Evolutionary conservation across 2,797 vertebrate species (phyloP), one percentile per base, ranked within the genome.

Genomic region (Mallotus villosus): DNA sequence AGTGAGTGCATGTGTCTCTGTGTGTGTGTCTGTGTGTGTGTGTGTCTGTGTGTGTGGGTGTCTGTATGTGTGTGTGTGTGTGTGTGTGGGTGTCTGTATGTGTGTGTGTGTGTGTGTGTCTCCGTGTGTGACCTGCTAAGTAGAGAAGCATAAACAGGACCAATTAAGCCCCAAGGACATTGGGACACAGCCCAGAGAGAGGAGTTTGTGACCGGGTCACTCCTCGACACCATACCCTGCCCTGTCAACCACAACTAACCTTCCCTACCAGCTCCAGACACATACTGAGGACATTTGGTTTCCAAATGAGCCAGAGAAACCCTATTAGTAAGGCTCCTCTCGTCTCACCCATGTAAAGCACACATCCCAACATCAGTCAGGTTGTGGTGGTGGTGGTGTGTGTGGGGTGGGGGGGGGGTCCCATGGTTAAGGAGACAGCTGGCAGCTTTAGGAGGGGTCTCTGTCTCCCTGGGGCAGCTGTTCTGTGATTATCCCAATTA

Each of bases 401-500:
- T 37, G 62, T 34, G 22, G 1, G 32, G 21, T 17, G 29, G 62
- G 16, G n/a, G 14, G 14, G 63, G 63, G 21, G 12, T 65, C 37
- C 21, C 19, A 24, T 14, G 32, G 63, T 21, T 37, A 65, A 65
- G 46, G 22, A 34, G 37, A 53, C 61, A 71, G 62, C 53, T 37
- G 5, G 61, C 16, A 55, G 61, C 62, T 63, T 22, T 71, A 25
- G 70, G 51, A 55, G 61, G 61, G 62, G 70, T 64, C 61, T 34
- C 32, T n/a, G 6, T 4, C 61, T 64, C 70, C 24, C 32, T 27
- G 70, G 70, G 61, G 61, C 27, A 71, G 63, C 60, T 71, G 62
- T 71, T 71, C 49, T 57, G 32, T 71, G 67, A 75, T 70, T 75
- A 77, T 32, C 49, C 68, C 73, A 75, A 75, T 82, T 77, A 71